These are phyloP conservation scores for Pelodytes ibericus DNA, from an alignment of 2,797 vertebrate species.

Conservation along the genomic window DNA sequence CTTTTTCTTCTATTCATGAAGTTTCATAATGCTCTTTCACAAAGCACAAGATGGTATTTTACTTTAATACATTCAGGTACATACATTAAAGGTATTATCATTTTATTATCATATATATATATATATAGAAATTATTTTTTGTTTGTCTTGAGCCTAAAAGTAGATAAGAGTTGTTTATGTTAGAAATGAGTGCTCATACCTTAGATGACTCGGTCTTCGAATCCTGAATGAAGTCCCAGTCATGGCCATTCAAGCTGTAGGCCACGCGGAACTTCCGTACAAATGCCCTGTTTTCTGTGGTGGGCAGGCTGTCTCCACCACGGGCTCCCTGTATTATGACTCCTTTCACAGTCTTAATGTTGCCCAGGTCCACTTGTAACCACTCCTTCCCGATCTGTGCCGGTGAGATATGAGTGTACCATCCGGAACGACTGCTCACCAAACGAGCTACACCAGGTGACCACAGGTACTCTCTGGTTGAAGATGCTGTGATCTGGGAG, in stretches of 20 bases:
- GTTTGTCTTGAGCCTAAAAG: no score
- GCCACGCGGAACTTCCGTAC: slow-evolving; percentile 95
- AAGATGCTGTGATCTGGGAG: slow-evolving; percentile 92
- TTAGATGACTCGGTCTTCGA: slow-evolving; percentile 87
- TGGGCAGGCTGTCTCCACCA: slow-evolving; percentile 87
- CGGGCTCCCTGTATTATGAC: slow-evolving; percentile 95
- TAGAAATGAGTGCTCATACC: slow-evolving; percentile 69
- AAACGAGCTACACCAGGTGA: slow-evolving; percentile 88
- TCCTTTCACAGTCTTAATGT: slow-evolving; percentile 85
- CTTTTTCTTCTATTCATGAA: no score
- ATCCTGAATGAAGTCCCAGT: slow-evolving; percentile 90
- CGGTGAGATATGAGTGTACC: slow-evolving; percentile 88
- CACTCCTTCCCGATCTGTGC: slow-evolving; percentile 92
- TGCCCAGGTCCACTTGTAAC: slow-evolving; percentile 91
- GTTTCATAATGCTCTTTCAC: no score
- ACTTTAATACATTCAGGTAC: no score
- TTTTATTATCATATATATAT: no score
- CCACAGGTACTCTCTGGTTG: slow-evolving; percentile 92
- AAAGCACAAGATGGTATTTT: no score
- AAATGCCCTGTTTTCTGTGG: slow-evolving; percentile 88
- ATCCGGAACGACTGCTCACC: slow-evolving; percentile 93
- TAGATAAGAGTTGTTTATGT: no score
- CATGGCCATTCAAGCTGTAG: slow-evolving; percentile 90
- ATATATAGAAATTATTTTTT: no score
- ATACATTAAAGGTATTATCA: no score